Conservation (phyloP, 1,140 invertebrate genomes). For the Pogonomyrmex barbatus region DNA sequence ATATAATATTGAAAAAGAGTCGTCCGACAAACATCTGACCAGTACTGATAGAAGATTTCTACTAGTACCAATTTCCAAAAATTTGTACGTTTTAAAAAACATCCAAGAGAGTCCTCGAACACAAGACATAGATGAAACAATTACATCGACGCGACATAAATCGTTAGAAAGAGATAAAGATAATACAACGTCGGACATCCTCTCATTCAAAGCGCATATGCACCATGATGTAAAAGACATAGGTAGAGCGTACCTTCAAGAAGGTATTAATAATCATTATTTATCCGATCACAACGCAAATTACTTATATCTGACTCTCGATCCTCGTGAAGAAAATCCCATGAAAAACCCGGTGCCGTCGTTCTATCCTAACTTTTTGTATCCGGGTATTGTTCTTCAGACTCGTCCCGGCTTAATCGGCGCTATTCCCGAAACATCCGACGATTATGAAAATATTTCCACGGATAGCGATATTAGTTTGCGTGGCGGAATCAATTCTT, state of each 20-base stretch:
- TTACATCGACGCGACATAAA: background rate
- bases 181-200: background rate
- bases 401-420: background rate
- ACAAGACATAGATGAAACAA: background rate
- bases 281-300: slow-evolving; percentile 5
- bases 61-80: slow-evolving; percentile 32
- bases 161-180: background rate
- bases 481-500: background rate
- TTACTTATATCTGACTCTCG: background rate
- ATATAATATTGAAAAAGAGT: background rate
- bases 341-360: background rate
- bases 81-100: slow-evolving; percentile 36
- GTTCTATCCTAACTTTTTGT: slow-evolving; percentile 9
- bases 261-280: background rate
- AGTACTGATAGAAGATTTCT: background rate
- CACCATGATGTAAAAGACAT: slow-evolving; percentile 27
- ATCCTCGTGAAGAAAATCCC: background rate
- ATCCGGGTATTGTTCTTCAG: background rate
- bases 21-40: background rate
- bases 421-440: background rate
- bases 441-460: background rate
- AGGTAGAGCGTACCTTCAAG: slow-evolving; percentile 8
- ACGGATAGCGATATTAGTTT: background rate
- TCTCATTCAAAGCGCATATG: slow-evolving; percentile 20
- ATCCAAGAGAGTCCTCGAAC: background rate